phyloP scores from a whole-genome alignment of 2,888 invertebrate genomes.

The Phaedon cochleariae region DNA sequence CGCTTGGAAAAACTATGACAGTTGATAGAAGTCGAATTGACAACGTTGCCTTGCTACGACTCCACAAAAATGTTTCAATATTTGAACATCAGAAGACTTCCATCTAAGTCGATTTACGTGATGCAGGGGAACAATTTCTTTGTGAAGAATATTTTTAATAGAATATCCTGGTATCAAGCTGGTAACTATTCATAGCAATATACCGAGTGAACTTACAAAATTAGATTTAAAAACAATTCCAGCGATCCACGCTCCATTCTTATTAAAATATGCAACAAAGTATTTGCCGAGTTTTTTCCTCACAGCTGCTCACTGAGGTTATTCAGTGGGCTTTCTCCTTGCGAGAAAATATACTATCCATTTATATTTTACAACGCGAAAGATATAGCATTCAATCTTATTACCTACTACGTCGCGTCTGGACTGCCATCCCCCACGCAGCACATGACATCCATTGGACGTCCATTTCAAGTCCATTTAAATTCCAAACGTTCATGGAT shows the following conservation, averaged over 20 bases:
- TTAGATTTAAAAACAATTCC: constrained; percentile 48
- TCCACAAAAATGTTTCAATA: constrained; percentile 6
- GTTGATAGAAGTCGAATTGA: too few species aligned
- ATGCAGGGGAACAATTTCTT: constrained; percentile 28
- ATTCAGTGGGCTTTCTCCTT: background rate
- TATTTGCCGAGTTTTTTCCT: constrained; percentile 34
- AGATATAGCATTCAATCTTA: too few species aligned
- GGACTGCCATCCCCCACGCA: too few species aligned
- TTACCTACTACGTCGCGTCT: too few species aligned
- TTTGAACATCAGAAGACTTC: constrained; percentile 34
- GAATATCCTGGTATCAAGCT: constrained; percentile 25
- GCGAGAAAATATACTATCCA: too few species aligned
- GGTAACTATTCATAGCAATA: constrained; percentile 26
- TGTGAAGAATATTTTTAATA: constrained; percentile 22
- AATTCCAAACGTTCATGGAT: too few species aligned
- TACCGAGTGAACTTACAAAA: constrained; percentile 38
- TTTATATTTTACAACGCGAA: too few species aligned
- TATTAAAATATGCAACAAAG: constrained; percentile 47
- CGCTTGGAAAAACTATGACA: too few species aligned
- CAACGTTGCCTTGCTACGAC: too few species aligned
- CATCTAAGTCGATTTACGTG: constrained; percentile 35
- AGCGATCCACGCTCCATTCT: constrained; percentile 35
- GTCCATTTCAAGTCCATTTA: too few species aligned
- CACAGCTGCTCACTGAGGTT: background rate
- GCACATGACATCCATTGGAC: too few species aligned